Percentiles rank a stretch among this genome's conserved stretches.
Evolutionary conservation across 2,113 vertebrate species (phyloP).

Genomic region (Asarcornis scutulata): DNA sequence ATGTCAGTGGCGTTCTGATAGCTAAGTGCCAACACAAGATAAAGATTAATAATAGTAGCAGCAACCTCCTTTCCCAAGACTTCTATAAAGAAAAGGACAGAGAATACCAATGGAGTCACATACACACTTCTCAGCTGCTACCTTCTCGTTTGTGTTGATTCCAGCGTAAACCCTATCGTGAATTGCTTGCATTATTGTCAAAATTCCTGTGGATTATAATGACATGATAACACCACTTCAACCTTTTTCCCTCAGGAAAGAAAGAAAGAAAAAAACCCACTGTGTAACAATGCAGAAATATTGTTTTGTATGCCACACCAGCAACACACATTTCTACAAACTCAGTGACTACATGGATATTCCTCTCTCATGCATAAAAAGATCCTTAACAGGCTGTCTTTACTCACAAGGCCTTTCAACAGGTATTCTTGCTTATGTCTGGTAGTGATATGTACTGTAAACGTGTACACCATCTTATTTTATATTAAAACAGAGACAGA

Average conservation of each 20-base stretch:
- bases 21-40: constrained; percentile 49
- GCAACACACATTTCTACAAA: background rate
- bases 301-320: constrained; percentile 5
- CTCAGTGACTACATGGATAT: background rate
- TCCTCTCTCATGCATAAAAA: constrained; percentile 27
- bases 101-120: background rate
- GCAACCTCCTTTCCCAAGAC: constrained; percentile 17
- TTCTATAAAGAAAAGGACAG: constrained; percentile 9
- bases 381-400: constrained; percentile 61
- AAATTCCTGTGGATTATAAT: background rate
- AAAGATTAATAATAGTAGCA: constrained; percentile 63
- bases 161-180: background rate
- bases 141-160: background rate
- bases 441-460: constrained; percentile 36
- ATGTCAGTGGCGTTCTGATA: constrained; percentile 43
- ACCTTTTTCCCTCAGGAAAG: background rate
- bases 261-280: background rate
- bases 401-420: constrained; percentile 63
- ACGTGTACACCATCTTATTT: constrained; percentile 43
- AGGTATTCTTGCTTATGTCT: constrained; percentile 63
- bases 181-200: background rate
- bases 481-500: constrained; percentile 63
- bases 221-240: background rate
- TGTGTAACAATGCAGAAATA: background rate
- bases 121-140: background rate